Conservation (phyloP, 2,113 vertebrate species). For the Lycocorax pyrrhopterus region DNA sequence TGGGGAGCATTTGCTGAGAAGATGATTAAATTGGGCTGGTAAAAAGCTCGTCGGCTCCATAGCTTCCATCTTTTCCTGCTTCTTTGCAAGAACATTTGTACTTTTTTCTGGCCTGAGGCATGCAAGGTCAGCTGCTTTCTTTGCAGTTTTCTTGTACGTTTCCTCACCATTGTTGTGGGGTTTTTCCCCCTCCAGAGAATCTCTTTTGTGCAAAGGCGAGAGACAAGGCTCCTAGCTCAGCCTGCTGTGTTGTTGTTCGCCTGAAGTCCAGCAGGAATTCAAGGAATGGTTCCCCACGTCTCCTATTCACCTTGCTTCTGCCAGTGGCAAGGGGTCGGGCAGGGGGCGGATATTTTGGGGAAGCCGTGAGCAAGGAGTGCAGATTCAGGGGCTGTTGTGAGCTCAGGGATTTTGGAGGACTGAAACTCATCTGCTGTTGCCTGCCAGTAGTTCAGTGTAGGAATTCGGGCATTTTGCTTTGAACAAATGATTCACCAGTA, state of each 20-base stretch:
- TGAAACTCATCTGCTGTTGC: background rate
- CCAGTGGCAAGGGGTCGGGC: background rate
- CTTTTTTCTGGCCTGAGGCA: conserved; percentile 25
- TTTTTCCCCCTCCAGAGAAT: conserved; percentile 35
- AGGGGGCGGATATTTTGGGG: background rate
- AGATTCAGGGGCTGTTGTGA: background rate
- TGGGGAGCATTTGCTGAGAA: conserved; percentile 59
- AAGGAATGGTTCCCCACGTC: conserved; percentile 57
- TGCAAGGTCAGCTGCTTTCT: conserved; percentile 56
- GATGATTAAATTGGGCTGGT: conserved; percentile 50
- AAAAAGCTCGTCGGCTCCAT: background rate
- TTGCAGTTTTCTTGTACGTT: conserved; percentile 42
- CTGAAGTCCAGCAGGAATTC: conserved; percentile 53
- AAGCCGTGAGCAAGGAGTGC: background rate
- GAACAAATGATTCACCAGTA: conserved; percentile 54
- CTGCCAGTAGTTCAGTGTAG: background rate
- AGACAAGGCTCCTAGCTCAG: conserved; percentile 55
- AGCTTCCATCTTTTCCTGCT: conserved; percentile 45
- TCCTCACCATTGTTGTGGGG: conserved; percentile 55
- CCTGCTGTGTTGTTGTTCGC: conserved; percentile 62
- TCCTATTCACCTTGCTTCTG: conserved; percentile 49
- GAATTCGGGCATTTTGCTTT: conserved; percentile 36
- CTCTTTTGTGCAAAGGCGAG: conserved; percentile 40
- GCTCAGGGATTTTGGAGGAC: background rate
- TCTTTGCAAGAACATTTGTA: conserved; percentile 53